These are phyloP conservation scores for Calameuta pallipes DNA, from an alignment of 2,888 invertebrate genomes.

Conservation along the genomic window DNA sequence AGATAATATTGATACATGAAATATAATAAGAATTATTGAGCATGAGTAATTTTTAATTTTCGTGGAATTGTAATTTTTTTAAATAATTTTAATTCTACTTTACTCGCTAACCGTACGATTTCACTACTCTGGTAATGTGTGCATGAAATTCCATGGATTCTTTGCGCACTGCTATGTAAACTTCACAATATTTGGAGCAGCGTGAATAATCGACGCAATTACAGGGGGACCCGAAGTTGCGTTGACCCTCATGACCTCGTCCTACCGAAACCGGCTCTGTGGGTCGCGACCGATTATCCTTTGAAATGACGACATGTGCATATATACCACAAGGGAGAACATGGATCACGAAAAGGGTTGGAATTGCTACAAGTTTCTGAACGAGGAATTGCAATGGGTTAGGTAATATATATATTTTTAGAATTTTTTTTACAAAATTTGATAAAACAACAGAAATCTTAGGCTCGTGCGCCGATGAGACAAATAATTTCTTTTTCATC, in stretches of 20 bases:
- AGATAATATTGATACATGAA: neutral
- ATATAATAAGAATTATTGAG: neutral
- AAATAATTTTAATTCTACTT: neutral
- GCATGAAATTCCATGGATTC: neutral
- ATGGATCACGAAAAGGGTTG: neutral
- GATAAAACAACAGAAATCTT: neutral
- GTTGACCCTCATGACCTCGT: conserved; percentile 29
- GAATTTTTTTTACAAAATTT: no score
- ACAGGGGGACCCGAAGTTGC: conserved; percentile 24
- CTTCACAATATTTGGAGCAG: conserved; percentile 24
- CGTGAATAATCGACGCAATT: conserved; percentile 36
- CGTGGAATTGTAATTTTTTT: neutral
- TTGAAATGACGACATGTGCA: neutral
- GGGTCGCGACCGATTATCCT: neutral
- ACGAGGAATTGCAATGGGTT: no score
- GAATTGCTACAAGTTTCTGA: no score
- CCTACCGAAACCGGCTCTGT: neutral
- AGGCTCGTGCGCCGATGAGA: neutral
- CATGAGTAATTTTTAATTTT: neutral
- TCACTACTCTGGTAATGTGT: neutral
- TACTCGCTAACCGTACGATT: neutral
- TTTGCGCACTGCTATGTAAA: conserved; percentile 6
- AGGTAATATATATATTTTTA: no score
- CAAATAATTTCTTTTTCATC: neutral
- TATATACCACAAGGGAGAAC: neutral